Conservation (phyloP, 2,797 vertebrate species). For the Sphaeramia orbicularis region DNA sequence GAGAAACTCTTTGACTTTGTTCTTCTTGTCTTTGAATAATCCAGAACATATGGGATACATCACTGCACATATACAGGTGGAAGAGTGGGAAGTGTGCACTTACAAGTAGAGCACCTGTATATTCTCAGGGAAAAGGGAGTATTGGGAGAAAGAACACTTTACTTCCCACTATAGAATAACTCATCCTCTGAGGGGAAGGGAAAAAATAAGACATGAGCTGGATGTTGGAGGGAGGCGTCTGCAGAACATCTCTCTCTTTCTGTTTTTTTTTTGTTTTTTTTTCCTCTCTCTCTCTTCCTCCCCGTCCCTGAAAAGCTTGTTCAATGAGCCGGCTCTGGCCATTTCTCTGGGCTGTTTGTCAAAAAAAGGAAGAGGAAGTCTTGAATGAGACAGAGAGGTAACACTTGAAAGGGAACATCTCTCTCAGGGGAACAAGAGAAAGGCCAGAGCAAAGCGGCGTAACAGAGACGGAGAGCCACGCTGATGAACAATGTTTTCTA, state of each 20-base stretch:
- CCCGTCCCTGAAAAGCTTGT: constrained; percentile 47
- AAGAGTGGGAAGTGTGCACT: constrained; percentile 37
- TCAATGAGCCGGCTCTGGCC: constrained; percentile 58
- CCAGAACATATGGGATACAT: constrained; percentile 34
- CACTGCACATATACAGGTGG: constrained; percentile 35
- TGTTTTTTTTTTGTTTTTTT: constrained; percentile 1
- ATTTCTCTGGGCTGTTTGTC: constrained; percentile 58
- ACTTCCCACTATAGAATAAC: constrained; percentile 51
- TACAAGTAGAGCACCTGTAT: constrained; percentile 46
- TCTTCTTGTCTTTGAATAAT: constrained; percentile 12
- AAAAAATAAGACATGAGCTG: constrained; percentile 33
- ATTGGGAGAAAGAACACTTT: constrained; percentile 31
- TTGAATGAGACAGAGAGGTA: constrained; percentile 73
- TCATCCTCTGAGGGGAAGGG: constrained; percentile 47
- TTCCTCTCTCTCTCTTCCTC: constrained; percentile 9
- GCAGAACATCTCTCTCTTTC: constrained; percentile 46
- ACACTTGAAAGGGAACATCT: constrained; percentile 77
- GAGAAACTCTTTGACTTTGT: constrained; percentile 9
- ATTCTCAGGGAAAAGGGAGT: constrained; percentile 45
- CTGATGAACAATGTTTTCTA: constrained; percentile 69
- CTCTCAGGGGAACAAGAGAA: constrained; percentile 66
- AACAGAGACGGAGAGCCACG: constrained; percentile 59
- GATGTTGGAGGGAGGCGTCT: constrained; percentile 48
- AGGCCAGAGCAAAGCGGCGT: constrained; percentile 56
- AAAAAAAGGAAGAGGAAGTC: constrained; percentile 74